Percentiles rank a stretch among this genome's conserved stretches.
phyloP scores from a whole-genome alignment of 2,888 invertebrate genomes.

The Ctena decussata region DNA sequence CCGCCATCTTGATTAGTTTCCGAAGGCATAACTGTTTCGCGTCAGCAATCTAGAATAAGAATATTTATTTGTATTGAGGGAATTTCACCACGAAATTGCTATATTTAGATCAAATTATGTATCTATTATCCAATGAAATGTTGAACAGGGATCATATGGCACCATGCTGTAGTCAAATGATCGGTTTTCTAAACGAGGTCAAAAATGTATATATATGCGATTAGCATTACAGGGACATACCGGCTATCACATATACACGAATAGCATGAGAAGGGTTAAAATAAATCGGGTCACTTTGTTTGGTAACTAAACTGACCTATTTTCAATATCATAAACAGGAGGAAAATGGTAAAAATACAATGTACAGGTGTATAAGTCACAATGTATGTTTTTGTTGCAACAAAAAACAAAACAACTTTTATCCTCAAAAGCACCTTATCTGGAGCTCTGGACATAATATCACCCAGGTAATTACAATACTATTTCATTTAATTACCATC shows the following conservation, averaged over 20 bases:
- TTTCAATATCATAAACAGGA: no score
- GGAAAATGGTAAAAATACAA: no score
- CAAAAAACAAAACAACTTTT: no score
- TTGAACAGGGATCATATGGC: neutral
- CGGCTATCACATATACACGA: neutral
- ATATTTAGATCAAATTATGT: neutral
- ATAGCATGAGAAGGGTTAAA: neutral
- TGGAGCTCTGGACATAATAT: no score
- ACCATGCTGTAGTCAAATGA: neutral
- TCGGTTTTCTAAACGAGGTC: neutral
- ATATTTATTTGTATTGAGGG: neutral
- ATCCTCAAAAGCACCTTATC: no score
- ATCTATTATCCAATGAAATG: neutral
- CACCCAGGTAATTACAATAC: no score
- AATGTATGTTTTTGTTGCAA: no score
- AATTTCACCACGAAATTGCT: neutral
- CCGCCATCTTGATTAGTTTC: neutral
- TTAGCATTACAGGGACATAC: neutral
- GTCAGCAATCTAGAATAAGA: neutral
- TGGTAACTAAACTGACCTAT: no score
- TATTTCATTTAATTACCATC: no score
- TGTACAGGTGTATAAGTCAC: no score
- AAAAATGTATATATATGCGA: neutral
- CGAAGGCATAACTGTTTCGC: neutral
- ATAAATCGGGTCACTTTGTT: no score